A percentile compares a stretch with the other conserved stretches of the same genome.
These are phyloP conservation scores for Turritopsis rubra DNA, from an alignment of 30 jellyfish, hydroid and myxozoan genomes.

Conservation along the genomic window DNA sequence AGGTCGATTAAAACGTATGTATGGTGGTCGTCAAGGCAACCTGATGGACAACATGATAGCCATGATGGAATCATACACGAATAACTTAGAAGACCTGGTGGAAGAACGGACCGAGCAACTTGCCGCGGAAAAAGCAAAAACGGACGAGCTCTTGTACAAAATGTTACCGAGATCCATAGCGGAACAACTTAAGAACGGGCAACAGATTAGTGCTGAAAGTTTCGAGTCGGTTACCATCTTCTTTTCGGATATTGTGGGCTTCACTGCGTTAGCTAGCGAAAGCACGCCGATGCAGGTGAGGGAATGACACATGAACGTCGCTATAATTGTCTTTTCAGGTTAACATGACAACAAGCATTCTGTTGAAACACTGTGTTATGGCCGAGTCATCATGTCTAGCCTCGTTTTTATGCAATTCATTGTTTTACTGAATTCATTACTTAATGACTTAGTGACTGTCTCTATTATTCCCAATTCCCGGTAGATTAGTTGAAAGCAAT, in stretches of 20 bases:
- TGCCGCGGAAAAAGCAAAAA: conserved; percentile 87
- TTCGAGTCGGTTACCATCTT: conserved; percentile 88
- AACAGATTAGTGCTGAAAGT: conserved; percentile 82
- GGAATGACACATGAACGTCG: background rate
- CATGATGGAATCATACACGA: conserved; percentile 85
- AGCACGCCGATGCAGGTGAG: conserved; percentile 98
- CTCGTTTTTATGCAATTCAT: no score
- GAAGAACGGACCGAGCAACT: conserved; percentile 85
- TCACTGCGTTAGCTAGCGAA: conserved; percentile 71
- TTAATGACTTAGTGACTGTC: no score
- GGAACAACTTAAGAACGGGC: conserved; percentile 81
- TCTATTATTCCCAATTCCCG: no score
- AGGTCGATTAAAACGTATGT: conserved; percentile 63
- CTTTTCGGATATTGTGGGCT: conserved; percentile 96
- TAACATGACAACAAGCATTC: no score
- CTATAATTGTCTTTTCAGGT: no score
- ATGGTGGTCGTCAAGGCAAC: conserved; percentile 76
- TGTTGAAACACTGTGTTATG: no score
- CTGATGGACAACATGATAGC: conserved; percentile 91
- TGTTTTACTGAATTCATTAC: no score
- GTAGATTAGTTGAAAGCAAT: no score
- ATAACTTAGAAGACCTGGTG: conserved; percentile 84
- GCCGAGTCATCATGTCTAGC: no score
- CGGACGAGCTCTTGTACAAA: conserved; percentile 86
- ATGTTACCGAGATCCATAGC: conserved; percentile 96